phyloP scores from a whole-genome alignment of 2,113 vertebrate genomes.

The Petaurus breviceps region DNA sequence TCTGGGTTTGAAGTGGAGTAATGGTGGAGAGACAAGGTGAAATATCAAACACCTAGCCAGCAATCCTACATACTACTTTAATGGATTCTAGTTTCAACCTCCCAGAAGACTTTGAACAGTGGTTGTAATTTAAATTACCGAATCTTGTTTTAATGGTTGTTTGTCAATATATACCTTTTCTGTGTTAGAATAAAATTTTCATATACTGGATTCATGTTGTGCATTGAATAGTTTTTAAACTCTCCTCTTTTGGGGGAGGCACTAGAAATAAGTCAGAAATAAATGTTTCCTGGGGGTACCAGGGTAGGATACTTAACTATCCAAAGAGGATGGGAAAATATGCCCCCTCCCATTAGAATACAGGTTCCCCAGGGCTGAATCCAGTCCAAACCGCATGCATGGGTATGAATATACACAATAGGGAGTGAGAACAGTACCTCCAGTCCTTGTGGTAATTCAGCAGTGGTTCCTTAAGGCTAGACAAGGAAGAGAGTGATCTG shows the following conservation, averaged over 20 bases:
- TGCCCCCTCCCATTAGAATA: neutral
- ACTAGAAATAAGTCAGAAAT: neutral
- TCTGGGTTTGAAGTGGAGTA: neutral
- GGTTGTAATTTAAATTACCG: neutral
- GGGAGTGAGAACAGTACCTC: neutral
- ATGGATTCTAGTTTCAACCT: neutral
- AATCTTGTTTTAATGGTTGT: neutral
- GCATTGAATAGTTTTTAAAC: neutral
- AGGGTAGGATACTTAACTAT: neutral
- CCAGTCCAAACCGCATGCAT: neutral
- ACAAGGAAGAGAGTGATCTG: neutral
- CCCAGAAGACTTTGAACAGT: neutral
- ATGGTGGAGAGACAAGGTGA: neutral
- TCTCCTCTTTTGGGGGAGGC: neutral
- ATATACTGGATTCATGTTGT: neutral
- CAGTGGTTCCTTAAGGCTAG: neutral
- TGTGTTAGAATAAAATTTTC: neutral
- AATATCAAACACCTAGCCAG: neutral
- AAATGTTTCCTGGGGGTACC: neutral
- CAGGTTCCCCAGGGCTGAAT: neutral
- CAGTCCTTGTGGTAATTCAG: neutral
- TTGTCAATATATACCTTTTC: too few species aligned
- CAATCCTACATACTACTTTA: neutral
- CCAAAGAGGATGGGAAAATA: neutral
- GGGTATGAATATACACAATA: neutral